Percentiles rank a stretch among this genome's conserved stretches.
These are phyloP conservation scores for Augochlorella aurata DNA, from an alignment of 2,888 invertebrate genomes.

Conservation along the genomic window DNA sequence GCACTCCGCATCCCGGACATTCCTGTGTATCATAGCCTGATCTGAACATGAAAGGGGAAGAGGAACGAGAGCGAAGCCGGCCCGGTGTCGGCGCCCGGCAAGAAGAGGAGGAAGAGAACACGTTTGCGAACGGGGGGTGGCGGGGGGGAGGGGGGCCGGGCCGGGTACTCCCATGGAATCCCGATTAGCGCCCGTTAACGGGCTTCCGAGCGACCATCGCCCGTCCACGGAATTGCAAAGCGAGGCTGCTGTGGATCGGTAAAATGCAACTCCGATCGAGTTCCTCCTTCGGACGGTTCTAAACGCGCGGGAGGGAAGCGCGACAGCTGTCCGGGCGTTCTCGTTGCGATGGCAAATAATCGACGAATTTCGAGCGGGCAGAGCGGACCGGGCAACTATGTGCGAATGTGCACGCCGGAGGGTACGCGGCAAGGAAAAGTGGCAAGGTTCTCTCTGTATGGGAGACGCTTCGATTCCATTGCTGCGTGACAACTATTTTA, in stretches of 20 bases:
- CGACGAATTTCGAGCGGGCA: not conserved
- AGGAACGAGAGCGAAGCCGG: slow-evolving; percentile 45
- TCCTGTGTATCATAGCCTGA: slow-evolving; percentile 69
- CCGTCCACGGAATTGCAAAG: slow-evolving; percentile 50
- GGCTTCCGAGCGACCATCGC: slow-evolving; percentile 62
- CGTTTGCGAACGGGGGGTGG: not conserved
- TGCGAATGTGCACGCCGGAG: too few species aligned
- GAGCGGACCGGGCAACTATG: too few species aligned
- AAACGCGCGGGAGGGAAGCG: not conserved
- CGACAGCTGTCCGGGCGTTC: slow-evolving; percentile 1
- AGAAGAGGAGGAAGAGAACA: slow-evolving; percentile 25
- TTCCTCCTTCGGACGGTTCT: slow-evolving; percentile 8
- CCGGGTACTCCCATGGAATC: slow-evolving; percentile 49
- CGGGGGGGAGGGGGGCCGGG: not conserved
- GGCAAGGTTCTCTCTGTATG: not conserved
- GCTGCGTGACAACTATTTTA: slow-evolving; percentile 6
- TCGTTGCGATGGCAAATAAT: not conserved
- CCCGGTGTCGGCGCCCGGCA: slow-evolving; percentile 13
- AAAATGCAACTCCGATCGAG: slow-evolving; percentile 33
- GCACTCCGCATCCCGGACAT: slow-evolving; percentile 67
- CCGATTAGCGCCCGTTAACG: slow-evolving; percentile 57
- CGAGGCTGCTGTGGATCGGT: slow-evolving; percentile 27
- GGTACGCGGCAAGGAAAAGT: not conserved
- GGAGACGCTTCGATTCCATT: slow-evolving; percentile 4
- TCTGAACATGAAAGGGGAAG: slow-evolving; percentile 59